Conservation (phyloP, 2,888 invertebrate species). For the Noctua pronuba region DNA sequence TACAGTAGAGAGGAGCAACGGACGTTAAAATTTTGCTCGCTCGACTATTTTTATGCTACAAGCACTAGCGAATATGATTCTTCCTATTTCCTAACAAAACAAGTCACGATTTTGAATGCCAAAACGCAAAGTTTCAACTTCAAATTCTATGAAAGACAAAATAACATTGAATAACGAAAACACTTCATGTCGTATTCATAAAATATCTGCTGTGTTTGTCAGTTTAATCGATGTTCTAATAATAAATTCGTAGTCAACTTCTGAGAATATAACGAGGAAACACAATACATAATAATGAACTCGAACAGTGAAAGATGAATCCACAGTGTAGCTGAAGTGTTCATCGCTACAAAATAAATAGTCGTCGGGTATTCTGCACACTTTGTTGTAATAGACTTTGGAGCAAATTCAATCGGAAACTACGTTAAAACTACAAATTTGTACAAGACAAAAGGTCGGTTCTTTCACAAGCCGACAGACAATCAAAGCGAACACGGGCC, state of each 20-base stretch:
- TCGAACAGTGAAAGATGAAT: slow-evolving; percentile 72
- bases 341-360: slow-evolving; percentile 61
- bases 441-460: slow-evolving; percentile 77
- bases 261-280: slow-evolving; percentile 73
- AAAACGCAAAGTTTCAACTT: neutral
- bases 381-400: slow-evolving; percentile 58
- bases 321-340: slow-evolving; percentile 55
- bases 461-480: slow-evolving; percentile 79
- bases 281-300: slow-evolving; percentile 74
- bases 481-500: slow-evolving; percentile 85
- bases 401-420: slow-evolving; percentile 71
- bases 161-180: slow-evolving; percentile 26
- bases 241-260: slow-evolving; percentile 71
- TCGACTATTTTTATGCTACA: slow-evolving; percentile 36
- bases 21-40: slow-evolving; percentile 30
- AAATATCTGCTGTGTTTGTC: slow-evolving; percentile 46
- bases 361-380: slow-evolving; percentile 52
- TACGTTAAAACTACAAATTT: slow-evolving; percentile 67
- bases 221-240: slow-evolving; percentile 66
- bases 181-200: slow-evolving; percentile 38
- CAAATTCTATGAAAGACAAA: slow-evolving; percentile 27
- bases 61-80: slow-evolving; percentile 28
- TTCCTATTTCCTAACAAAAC: slow-evolving; percentile 22
- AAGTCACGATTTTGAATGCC: slow-evolving; percentile 16
- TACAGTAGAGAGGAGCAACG: slow-evolving; percentile 26